Base-by-base conservation (phyloP, 2,888 invertebrate species). In the Amphimallon solstitiale region DNA sequence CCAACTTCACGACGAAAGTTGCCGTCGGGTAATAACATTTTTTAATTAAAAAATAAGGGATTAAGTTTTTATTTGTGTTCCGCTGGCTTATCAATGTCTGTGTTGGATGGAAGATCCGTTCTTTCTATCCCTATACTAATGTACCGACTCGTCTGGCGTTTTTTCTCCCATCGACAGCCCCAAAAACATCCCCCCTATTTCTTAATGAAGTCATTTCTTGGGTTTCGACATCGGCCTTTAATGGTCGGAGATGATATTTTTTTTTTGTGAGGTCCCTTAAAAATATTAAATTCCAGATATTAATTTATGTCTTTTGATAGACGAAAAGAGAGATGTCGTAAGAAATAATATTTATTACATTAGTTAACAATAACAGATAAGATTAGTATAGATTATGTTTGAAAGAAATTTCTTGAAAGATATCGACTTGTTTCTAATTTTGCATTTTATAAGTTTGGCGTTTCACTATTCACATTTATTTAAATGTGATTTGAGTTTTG, bases 181-280 rank as follows among this genome's bases (percentile, higher is more conserved):
- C 5, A 2, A 29, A 29, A 29, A 29, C 5, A 5, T 45, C 17
- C 17, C 19, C 45, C 45, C 10, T 10, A 45, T 45, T 45, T 9
- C 17, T 45, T 45, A 45, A 45, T 45, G 15, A 45, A 45, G 45
- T 17, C 45, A 17, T 17, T 17, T 45, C 45, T 45, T 45, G 17
- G 45, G 17, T 45, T 45, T 45, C 45, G 45, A 45, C 19, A 45
- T 45, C 45, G 45, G 2, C 45, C 9, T 45, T 45, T 45, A 45
- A 45, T 45, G 45, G 45, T 7, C 45, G 45, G n/a, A 45, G 45
- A 19, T 17, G 9, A 29, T 29, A 9, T n/a, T 17, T 45, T 45
- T 45, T 17, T 14, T 17, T 15, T 19, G 45, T 10, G 14, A 45
- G 43, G 17, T 9, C 3, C 45, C 10, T 4, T 2, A 15, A 5